Evolutionary conservation across 30 jellyfish, hydroid and myxozoan genomes (phyloP).

Genomic region (Aurelia sp.): DNA sequence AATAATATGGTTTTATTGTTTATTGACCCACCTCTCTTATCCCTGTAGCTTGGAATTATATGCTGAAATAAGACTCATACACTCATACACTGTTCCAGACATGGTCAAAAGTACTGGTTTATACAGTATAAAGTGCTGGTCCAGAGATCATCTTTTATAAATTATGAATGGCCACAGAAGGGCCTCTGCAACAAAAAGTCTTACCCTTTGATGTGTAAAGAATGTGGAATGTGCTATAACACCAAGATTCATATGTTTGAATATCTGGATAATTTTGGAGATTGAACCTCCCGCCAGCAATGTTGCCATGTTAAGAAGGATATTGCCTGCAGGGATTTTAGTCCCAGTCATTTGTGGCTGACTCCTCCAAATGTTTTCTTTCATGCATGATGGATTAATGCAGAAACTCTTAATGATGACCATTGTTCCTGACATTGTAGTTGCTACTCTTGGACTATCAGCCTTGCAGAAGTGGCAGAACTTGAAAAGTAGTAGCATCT

Average conservation of each 20-base stretch:
- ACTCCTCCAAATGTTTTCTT: conserved; percentile 32
- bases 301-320: conserved; percentile 31
- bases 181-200: not conserved
- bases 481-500: conserved; percentile 30
- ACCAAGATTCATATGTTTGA: conserved; percentile 2
- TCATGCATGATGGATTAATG: conserved; percentile 19
- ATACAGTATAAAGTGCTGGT: too few species aligned
- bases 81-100: too few species aligned
- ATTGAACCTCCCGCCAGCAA: conserved; percentile 55
- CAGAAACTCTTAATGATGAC: conserved; percentile 22
- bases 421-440: conserved; percentile 39
- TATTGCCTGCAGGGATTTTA: conserved; percentile 59
- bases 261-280: conserved; percentile 15
- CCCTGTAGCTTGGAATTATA: too few species aligned
- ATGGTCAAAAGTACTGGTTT: too few species aligned
- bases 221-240: conserved; percentile 33
- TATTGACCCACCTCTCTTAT: too few species aligned
- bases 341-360: conserved; percentile 59
- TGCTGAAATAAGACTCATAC: too few species aligned
- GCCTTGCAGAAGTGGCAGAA: conserved; percentile 44
- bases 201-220: conserved; percentile 61
- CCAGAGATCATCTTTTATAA: too few species aligned
- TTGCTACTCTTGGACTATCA: conserved; percentile 12
- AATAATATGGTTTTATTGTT: too few species aligned
- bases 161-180: too few species aligned